Evolutionary conservation across 2,888 invertebrate genomes (phyloP).

Genomic region (Microplitis deprimator): DNA sequence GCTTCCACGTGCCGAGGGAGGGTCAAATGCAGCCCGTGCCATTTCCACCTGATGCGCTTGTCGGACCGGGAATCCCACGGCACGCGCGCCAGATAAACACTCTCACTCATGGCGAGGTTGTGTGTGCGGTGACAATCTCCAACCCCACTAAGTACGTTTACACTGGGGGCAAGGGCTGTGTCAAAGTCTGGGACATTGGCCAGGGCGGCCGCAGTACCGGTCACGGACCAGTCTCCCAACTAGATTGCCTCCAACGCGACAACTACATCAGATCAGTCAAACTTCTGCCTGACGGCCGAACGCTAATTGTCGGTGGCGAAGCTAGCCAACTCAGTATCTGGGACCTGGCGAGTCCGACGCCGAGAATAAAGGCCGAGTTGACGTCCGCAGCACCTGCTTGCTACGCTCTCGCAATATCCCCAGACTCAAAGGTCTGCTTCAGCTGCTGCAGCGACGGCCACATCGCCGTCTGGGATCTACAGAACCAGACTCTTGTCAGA

Average conservation of each 20-base stretch:
- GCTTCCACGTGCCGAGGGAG: constrained; percentile 92
- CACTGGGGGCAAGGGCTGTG: constrained; percentile 97
- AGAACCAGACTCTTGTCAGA: constrained; percentile 90
- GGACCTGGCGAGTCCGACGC: constrained; percentile 93
- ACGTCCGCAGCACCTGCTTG: constrained; percentile 96
- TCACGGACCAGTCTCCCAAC: constrained; percentile 84
- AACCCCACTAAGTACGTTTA: constrained; percentile 94
- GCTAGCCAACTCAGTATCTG: constrained; percentile 95
- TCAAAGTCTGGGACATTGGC: constrained; percentile 96
- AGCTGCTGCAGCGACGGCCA: constrained; percentile 97
- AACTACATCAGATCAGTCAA: constrained; percentile 95
- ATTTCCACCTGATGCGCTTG: constrained; percentile 93
- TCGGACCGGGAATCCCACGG: constrained; percentile 92
- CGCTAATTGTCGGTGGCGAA: constrained; percentile 96
- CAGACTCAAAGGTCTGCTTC: constrained; percentile 96
- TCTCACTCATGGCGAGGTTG: constrained; percentile 94
- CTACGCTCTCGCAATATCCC: constrained; percentile 96
- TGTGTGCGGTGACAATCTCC: constrained; percentile 96
- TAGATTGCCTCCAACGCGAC: constrained; percentile 94
- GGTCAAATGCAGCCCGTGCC: constrained; percentile 92
- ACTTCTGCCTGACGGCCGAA: constrained; percentile 91
- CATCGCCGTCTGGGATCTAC: constrained; percentile 96
- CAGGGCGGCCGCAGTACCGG: constrained; percentile 83
- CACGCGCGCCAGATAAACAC: constrained; percentile 94
- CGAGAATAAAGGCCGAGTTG: constrained; percentile 92